Base-by-base conservation (phyloP, 2,797 vertebrate species). In the Enteromius viviparus region DNA sequence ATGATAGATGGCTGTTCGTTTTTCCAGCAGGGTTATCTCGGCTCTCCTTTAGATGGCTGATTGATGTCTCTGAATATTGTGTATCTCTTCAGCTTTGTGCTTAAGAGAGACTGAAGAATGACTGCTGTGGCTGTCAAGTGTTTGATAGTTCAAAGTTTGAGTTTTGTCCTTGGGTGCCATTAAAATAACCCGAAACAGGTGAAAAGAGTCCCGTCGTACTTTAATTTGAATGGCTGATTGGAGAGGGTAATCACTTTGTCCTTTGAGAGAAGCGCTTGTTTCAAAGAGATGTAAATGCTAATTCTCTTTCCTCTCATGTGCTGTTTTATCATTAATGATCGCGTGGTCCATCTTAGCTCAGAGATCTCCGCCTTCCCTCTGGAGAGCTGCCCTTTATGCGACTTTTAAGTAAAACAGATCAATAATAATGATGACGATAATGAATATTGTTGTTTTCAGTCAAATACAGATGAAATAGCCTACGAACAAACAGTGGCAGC, bases 241-340 rank as follows among this genome's bases (percentile, higher is more conserved):
- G 53, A 83, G 81, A 83, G 81, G 74, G 64, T 83, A 83, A 83
- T 83, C 74, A 51, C 68, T 75, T 40, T 62, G 64, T 64, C 72
- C 65, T 83, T 83, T 83, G 65, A 83, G 65, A 47, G 53, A 62
- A 78, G 74, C 75, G 37, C 81, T 70, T 83, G 65, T 83, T 83
- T 83, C 81, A 83, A 77, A 83, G 74, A 78, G 81, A 77, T 83
- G 81, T 83, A 83, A 83, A 83, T 83, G 81, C 64, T 19, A 83
- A 77, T 83, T 34, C 9, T 78, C 65, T 78, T 77, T 70, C 37
- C 81, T 78, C 75, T 83, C 75, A 78, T 83, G 49, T 83, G 75
- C 81, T 70, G 64, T 76, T 83, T 83, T 69, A 17, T 29, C 53
- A 77, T 83, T 78, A 77, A 77, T 77, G 74, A 70, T 37, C 6